A percentile compares a stretch with the other conserved stretches of the same genome.
Conservation (phyloP, 2,888 invertebrate species). For the Agrochola lychnidis region DNA sequence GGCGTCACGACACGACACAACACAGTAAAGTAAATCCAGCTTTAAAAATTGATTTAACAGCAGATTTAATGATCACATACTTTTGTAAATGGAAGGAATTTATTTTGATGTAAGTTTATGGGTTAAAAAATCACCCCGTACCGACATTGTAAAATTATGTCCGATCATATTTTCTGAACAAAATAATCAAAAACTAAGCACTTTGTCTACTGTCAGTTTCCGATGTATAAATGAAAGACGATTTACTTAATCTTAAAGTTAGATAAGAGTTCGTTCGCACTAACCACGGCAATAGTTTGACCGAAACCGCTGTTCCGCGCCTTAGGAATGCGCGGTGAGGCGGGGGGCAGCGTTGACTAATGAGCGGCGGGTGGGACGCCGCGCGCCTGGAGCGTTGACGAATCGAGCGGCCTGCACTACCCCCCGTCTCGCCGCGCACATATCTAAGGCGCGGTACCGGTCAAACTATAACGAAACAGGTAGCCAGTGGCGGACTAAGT, state of each 20-base stretch:
- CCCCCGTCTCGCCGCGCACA: too few species aligned
- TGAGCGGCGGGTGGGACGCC: too few species aligned
- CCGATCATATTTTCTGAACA: conserved; percentile 2
- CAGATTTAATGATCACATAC: background rate
- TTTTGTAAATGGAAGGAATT: background rate
- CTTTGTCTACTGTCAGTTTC: conserved; percentile 11
- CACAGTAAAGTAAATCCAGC: background rate
- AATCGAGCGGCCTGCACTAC: too few species aligned
- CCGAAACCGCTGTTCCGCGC: too few species aligned
- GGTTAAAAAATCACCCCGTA: background rate
- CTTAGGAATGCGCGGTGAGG: too few species aligned
- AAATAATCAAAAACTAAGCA: conserved; percentile 27
- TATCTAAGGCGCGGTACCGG: too few species aligned
- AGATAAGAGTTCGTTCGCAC: conserved; percentile 22
- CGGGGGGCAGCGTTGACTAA: too few species aligned
- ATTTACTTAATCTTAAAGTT: conserved; percentile 56
- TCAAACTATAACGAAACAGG: too few species aligned
- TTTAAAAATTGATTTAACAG: background rate
- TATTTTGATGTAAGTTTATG: background rate
- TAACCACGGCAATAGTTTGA: conserved; percentile 3
- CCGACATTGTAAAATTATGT: conserved; percentile 2
- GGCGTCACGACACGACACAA: background rate
- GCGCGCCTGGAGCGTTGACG: too few species aligned
- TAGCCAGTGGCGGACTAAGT: too few species aligned
- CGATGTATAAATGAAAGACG: conserved; percentile 16